A percentile compares a stretch with the other conserved stretches of the same genome.
Evolutionary conservation across 2,797 vertebrate genomes (phyloP).

Genomic region (Liparis tanakae): DNA sequence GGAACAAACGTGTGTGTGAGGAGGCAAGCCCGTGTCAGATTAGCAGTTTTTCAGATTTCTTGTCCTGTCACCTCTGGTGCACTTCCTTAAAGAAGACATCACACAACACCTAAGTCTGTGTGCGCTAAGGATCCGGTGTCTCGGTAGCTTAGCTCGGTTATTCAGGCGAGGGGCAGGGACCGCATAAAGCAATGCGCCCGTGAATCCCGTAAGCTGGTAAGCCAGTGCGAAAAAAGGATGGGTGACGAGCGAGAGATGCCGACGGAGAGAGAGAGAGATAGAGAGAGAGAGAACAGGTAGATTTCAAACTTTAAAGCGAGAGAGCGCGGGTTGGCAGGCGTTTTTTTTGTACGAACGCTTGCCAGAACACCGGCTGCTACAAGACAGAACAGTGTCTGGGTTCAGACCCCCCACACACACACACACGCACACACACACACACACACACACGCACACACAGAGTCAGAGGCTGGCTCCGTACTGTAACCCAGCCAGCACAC

Average conservation of each 20-base stretch:
- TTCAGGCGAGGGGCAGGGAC: constrained; percentile 56
- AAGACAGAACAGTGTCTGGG: constrained; percentile 61
- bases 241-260: constrained; percentile 25
- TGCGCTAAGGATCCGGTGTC: constrained; percentile 69
- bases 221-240: constrained; percentile 50
- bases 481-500: constrained; percentile 79
- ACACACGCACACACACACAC: constrained; percentile 12
- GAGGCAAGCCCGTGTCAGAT: constrained; percentile 72
- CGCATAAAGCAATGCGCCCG: constrained; percentile 25
- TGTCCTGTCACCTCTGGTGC: constrained; percentile 66
- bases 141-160: constrained; percentile 69
- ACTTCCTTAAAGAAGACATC: constrained; percentile 73
- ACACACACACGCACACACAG: constrained; percentile 36
- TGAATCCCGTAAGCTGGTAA: constrained; percentile 63
- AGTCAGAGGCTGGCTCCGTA: constrained; percentile 66
- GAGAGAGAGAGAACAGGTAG: constrained; percentile 47
- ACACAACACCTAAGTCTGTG: constrained; percentile 58
- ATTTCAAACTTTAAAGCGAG: constrained; percentile 64
- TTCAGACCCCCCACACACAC: constrained; percentile 36
- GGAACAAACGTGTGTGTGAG: constrained; percentile 66
- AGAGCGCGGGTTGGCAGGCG: constrained; percentile 60
- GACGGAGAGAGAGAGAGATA: constrained; percentile 27
- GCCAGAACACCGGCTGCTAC: constrained; percentile 65
- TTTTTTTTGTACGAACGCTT: constrained; percentile 69
- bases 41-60: constrained; percentile 67